Base-by-base conservation (phyloP, 2,113 vertebrate genomes). In the Junco hyemalis region DNA sequence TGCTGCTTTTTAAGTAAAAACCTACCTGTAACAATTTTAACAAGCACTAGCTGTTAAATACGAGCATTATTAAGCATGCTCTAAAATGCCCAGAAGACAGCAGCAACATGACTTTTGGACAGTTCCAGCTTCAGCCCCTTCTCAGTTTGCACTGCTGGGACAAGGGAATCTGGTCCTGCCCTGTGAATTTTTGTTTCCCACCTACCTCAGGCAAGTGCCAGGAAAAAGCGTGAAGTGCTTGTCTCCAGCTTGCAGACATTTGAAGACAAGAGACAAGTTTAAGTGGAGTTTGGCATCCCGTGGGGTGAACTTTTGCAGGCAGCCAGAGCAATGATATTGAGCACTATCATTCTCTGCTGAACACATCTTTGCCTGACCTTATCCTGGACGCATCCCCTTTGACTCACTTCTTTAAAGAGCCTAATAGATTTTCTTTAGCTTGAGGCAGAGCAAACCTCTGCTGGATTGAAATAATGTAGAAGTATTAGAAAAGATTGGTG, bases 401-500 rank as follows among this genome's bases (percentile, higher is more conserved):
- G 81, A 87, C 93, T 96, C 84, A 70, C 80, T 70, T 89, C 96
- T 95, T 96, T 93, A 90, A 93, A 96, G 95, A 94, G 54, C 57
- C 92, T 97, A 97, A 97, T 95, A 97, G 97, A 97, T 97, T 97
- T 97, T 96, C 95, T 96, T 88, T 94, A 94, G 95, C 97, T 97
- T 69, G 69, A 90, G 96, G 97, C 97, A 96, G 78, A 95, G 91
- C 79, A 96, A 97, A 93, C 84, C 95, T 97, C 97, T 96, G 91
- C 95, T 97, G 96, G 91, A 93, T 95, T 97, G 95, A 97, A 96
- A 90, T 97, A 97, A 98, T 96, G 96, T 96, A 80, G 65, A 96
- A 96, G 92, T 94, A 96, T 97, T 97, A 95, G 84, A 97, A 96
- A 96, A 97, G 69, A 96, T 95, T 95, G 93, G 93, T 95, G 80